These are phyloP conservation scores for Pogonophryne albipinna DNA, from an alignment of 2,797 vertebrate species.

Conservation along the genomic window DNA sequence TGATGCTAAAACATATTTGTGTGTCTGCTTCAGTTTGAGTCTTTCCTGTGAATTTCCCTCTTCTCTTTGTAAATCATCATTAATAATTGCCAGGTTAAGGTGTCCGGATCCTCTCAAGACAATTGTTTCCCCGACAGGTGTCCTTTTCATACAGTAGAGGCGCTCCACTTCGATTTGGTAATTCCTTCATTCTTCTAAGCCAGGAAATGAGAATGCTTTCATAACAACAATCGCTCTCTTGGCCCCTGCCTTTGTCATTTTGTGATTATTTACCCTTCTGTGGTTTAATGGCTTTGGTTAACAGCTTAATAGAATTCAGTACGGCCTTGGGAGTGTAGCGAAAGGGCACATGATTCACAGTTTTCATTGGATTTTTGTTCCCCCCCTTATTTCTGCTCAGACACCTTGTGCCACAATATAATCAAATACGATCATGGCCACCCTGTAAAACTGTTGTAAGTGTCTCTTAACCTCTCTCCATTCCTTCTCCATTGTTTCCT, in stretches of 20 bases:
- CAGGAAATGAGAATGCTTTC: slow-evolving; percentile 59
- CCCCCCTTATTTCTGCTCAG: slow-evolving; percentile 42
- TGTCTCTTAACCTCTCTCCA: neutral
- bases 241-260: slow-evolving; percentile 57
- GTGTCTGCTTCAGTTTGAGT: neutral
- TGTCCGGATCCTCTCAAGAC: slow-evolving; percentile 23
- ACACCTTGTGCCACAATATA: slow-evolving; percentile 45
- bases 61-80: slow-evolving; percentile 14
- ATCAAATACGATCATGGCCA: slow-evolving; percentile 70
- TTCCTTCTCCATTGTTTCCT: slow-evolving; percentile 36
- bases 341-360: slow-evolving; percentile 65
- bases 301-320: slow-evolving; percentile 71
- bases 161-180: slow-evolving; percentile 40
- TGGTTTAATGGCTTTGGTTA: slow-evolving; percentile 73
- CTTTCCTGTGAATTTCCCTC: neutral
- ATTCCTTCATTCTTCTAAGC: slow-evolving; percentile 51
- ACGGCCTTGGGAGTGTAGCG: slow-evolving; percentile 57
- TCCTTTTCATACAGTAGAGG: slow-evolving; percentile 53
- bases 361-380: slow-evolving; percentile 58
- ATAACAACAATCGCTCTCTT: slow-evolving; percentile 56
- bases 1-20: neutral
- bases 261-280: slow-evolving; percentile 75
- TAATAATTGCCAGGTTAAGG: slow-evolving; percentile 24
- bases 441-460: slow-evolving; percentile 53
- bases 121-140: slow-evolving; percentile 38